Percentiles rank a stretch among this genome's conserved stretches.
These are phyloP conservation scores for Galerucella nymphaeae DNA, from an alignment of 2,888 invertebrate genomes.

Conservation along the genomic window DNA sequence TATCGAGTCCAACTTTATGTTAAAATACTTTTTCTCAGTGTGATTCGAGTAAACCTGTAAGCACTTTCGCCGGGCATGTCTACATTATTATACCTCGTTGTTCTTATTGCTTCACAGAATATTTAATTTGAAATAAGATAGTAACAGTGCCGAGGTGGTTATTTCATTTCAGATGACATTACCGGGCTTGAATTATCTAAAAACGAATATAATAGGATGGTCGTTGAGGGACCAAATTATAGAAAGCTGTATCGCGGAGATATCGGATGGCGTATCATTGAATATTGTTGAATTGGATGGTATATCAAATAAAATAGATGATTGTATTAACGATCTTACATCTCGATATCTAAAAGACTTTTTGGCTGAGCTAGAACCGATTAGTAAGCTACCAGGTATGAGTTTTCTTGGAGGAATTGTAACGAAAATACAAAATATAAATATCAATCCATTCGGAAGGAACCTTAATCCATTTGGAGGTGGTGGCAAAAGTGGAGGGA, in stretches of 20 bases:
- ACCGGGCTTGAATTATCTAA: constrained; percentile 24
- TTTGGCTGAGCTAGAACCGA: constrained; percentile 26
- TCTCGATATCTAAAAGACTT: constrained; percentile 20
- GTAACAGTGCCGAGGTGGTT: no score
- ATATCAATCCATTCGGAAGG: background rate
- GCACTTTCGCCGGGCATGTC: no score
- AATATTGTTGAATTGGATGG: constrained; percentile 21
- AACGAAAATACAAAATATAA: background rate
- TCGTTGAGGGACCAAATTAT: constrained; percentile 29
- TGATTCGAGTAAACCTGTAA: no score
- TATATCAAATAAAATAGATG: constrained; percentile 11
- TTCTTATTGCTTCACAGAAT: no score
- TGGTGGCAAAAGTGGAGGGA: background rate
- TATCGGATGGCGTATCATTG: constrained; percentile 4
- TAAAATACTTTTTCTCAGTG: no score
- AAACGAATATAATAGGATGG: constrained; percentile 32
- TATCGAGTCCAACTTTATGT: no score
- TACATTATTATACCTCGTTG: no score
- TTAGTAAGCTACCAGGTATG: constrained; percentile 10
- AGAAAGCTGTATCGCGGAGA: constrained; percentile 25
- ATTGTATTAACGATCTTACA: constrained; percentile 19
- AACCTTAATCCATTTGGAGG: background rate
- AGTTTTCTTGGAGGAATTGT: constrained; percentile 11
- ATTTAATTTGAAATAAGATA: no score
- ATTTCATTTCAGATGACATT: constrained; percentile 27